Percentiles rank a stretch among this genome's conserved stretches.
phyloP scores from a whole-genome alignment of 2,888 invertebrate genomes.

The Hyles lineata region DNA sequence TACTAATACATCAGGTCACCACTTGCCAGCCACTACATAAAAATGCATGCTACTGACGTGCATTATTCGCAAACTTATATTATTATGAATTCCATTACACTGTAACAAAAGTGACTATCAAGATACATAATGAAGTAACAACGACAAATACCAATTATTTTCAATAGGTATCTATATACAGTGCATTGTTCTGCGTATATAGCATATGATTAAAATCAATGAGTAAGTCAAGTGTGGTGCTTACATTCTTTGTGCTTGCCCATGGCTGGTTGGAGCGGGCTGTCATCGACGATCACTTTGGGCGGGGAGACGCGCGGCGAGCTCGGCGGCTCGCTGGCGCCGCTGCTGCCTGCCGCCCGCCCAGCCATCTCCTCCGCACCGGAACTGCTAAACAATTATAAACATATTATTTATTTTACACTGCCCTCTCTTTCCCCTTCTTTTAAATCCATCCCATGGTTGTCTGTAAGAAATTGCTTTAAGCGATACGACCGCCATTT shows the following conservation, averaged over 20 bases:
- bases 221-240: constrained; percentile 67
- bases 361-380: constrained; percentile 82
- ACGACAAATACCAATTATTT: too few species aligned
- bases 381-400: constrained; percentile 56
- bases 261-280: constrained; percentile 96
- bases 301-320: constrained; percentile 90
- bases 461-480: too few species aligned
- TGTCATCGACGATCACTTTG: constrained; percentile 96
- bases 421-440: too few species aligned
- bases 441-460: too few species aligned
- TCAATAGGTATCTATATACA: background rate
- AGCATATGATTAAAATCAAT: background rate
- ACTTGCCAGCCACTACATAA: background rate
- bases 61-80: background rate
- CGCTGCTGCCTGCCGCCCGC: constrained; percentile 77
- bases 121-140: too few species aligned
- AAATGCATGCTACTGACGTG: background rate
- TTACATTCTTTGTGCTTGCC: constrained; percentile 99
- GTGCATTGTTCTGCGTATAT: background rate
- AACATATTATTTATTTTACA: too few species aligned
- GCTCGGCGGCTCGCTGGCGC: constrained; percentile 79
- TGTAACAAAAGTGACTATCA: too few species aligned
- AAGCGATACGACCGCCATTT: too few species aligned
- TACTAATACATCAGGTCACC: constrained; percentile 41
- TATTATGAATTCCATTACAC: background rate